A percentile compares a stretch with the other conserved stretches of the same genome.
Evolutionary conservation across 2,113 vertebrate species (phyloP).

Genomic region (Cryptotis parvus): DNA sequence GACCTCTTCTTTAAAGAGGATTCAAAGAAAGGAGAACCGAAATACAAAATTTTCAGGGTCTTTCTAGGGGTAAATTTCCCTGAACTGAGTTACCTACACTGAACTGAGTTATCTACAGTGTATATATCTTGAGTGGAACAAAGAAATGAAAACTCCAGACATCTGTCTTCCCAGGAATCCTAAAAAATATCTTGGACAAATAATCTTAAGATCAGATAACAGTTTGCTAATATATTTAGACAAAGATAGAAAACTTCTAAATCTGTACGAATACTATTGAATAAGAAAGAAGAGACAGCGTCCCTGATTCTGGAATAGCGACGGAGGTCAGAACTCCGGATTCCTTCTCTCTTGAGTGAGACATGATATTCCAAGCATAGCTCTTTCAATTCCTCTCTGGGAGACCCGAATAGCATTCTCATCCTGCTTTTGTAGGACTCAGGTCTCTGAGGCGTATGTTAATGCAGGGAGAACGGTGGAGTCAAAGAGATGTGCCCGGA

Average conservation of each 20-base stretch:
- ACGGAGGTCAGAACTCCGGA: no score
- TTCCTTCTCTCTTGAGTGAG: no score
- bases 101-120: not conserved
- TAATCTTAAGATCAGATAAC: slow-evolving; percentile 66
- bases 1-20: not conserved
- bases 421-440: no score
- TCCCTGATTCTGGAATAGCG: no score
- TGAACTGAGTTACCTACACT: not conserved
- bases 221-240: slow-evolving; percentile 67
- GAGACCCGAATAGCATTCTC: no score
- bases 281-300: slow-evolving; percentile 68
- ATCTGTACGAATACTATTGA: slow-evolving; percentile 76
- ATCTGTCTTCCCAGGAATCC: not conserved
- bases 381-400: no score
- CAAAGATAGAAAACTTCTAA: slow-evolving; percentile 72
- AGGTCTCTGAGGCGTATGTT: no score
- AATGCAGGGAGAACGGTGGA: no score
- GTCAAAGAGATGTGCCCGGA: no score
- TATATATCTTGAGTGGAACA: not conserved
- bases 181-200: slow-evolving; percentile 56
- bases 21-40: not conserved
- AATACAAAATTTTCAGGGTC: not conserved
- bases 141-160: slow-evolving; percentile 8
- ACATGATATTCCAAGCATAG: no score
- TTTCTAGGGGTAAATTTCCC: slow-evolving; percentile 2